A percentile compares a stretch with the other conserved stretches of the same genome.
These are phyloP conservation scores for Drosophila ercepeae DNA, from an alignment of 1,140 invertebrate genomes.

Conservation along the genomic window DNA sequence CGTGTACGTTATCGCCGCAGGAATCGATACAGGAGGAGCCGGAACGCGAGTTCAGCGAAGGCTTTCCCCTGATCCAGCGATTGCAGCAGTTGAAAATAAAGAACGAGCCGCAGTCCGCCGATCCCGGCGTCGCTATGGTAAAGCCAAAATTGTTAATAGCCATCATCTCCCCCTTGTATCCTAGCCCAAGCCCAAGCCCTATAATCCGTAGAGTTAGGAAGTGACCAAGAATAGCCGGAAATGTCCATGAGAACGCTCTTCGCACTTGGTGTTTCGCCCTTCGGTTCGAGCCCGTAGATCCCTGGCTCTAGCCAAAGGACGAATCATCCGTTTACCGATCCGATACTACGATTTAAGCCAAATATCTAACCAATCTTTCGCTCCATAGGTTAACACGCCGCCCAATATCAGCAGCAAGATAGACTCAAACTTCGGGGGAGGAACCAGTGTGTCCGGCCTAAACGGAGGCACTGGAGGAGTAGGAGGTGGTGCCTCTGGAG, in stretches of 20 bases:
- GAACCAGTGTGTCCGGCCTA: not conserved
- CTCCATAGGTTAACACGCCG: constrained; percentile 50
- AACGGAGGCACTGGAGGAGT: constrained; percentile 10
- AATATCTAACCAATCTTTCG: not conserved
- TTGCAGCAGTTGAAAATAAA: constrained; percentile 91
- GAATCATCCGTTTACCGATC: not conserved
- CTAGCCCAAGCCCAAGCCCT: no score
- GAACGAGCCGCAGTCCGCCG: constrained; percentile 87
- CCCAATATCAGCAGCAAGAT: constrained; percentile 70
- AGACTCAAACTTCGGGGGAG: constrained; percentile 40
- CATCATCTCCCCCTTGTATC: not conserved
- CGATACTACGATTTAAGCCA: not conserved
- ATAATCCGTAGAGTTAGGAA: not conserved
- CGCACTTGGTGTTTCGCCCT: not conserved
- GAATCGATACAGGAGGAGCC: constrained; percentile 84
- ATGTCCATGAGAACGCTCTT: not conserved
- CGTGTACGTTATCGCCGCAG: constrained; percentile 79
- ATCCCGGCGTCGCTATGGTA: constrained; percentile 74
- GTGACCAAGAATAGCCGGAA: not conserved
- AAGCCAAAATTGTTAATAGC: constrained; percentile 20
- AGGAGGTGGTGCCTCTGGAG: not conserved
- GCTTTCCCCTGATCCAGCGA: constrained; percentile 91
- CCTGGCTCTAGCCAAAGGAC: not conserved
- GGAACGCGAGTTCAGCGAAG: constrained; percentile 88
- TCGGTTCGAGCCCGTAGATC: not conserved